phyloP scores from a whole-genome alignment of 35 echinoderm and acorn worm species.

The Holothuria glaberrima region DNA sequence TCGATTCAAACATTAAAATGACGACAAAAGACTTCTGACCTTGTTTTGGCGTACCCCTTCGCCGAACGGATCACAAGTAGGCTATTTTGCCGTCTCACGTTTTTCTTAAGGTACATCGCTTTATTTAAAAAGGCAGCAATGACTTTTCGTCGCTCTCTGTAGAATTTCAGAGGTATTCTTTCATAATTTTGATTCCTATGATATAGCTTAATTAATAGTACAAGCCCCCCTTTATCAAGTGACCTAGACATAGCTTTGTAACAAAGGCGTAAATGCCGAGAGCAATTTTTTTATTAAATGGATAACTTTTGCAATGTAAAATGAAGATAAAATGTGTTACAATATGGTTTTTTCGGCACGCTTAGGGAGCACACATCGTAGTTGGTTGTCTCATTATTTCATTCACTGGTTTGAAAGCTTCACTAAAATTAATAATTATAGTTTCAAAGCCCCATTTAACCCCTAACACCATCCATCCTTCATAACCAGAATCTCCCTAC shows the following conservation, averaged over 20 bases:
- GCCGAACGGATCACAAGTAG: too few relatives aligned
- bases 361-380: too few relatives aligned
- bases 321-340: too few relatives aligned
- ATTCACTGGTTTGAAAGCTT: not conserved
- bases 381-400: not conserved
- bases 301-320: slow-evolving; percentile 12
- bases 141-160: too few relatives aligned
- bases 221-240: not conserved
- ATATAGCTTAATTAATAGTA: not conserved
- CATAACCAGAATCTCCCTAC: not conserved
- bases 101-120: not conserved
- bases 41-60: slow-evolving; percentile 13
- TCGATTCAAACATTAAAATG: not conserved
- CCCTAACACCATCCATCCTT: not conserved
- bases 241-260: not conserved
- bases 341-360: too few relatives aligned
- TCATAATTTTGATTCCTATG: too few relatives aligned
- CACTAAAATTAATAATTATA: not conserved
- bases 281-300: not conserved
- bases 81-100: not conserved
- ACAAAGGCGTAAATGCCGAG: not conserved
- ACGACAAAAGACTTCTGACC: not conserved
- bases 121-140: not conserved
- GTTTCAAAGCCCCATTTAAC: slow-evolving; percentile 15
- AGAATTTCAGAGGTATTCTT: not conserved